These are phyloP conservation scores for Brotula barbata DNA, from an alignment of 2,797 vertebrate genomes.

Conservation along the genomic window DNA sequence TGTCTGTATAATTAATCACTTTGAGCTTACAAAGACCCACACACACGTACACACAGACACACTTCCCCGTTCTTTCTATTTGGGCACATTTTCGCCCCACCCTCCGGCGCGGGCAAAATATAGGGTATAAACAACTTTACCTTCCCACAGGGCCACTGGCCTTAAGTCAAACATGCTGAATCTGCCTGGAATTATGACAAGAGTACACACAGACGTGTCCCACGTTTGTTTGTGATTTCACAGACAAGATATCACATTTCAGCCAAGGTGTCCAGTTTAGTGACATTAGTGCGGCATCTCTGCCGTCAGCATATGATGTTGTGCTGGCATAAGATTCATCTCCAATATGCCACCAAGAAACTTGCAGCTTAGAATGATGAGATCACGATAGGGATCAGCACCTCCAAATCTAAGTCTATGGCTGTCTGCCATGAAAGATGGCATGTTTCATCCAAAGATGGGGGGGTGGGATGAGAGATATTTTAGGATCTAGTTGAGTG, in stretches of 20 bases:
- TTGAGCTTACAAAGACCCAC: too few relatives aligned
- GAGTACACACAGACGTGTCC: constrained; percentile 28
- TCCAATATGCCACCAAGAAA: background rate
- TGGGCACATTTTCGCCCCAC: too few relatives aligned
- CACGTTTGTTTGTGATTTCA: constrained; percentile 39
- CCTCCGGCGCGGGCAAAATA: too few relatives aligned
- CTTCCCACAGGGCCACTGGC: too few relatives aligned
- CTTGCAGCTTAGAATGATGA: background rate
- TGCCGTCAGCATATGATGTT: background rate
- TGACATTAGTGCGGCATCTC: constrained; percentile 40
- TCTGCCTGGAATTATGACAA: constrained; percentile 12
- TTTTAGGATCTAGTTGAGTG: background rate
- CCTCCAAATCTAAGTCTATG: constrained; percentile 5
- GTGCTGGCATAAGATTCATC: constrained; percentile 1
- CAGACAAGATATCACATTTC: constrained; percentile 43
- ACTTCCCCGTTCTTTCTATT: too few relatives aligned
- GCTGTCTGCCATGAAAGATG: background rate
- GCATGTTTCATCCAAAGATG: constrained; percentile 10
- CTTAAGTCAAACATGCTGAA: constrained; percentile 29
- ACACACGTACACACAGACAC: too few relatives aligned
- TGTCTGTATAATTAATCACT: too few relatives aligned
- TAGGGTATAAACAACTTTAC: too few relatives aligned
- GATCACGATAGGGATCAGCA: constrained; percentile 3
- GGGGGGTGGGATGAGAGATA: background rate
- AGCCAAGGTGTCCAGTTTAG: constrained; percentile 28